A percentile compares a stretch with the other conserved stretches of the same genome.
These are phyloP conservation scores for Microctonus brassicae DNA, from an alignment of 2,888 invertebrate species.

Conservation along the genomic window DNA sequence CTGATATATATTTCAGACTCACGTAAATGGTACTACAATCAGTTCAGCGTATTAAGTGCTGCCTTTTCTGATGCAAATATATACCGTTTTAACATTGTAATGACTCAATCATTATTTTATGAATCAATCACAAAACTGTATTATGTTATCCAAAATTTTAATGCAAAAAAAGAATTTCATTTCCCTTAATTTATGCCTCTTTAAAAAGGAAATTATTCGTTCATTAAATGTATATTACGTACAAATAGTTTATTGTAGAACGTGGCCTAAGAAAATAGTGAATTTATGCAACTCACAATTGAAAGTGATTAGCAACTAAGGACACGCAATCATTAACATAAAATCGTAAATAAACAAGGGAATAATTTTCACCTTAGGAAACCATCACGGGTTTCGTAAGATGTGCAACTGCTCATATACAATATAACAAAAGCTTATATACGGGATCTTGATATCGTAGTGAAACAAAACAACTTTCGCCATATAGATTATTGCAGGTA, in stretches of 20 bases:
- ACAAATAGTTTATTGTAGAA: slow-evolving; percentile 17
- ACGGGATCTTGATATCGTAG: slow-evolving; percentile 55
- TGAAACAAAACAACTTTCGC: slow-evolving; percentile 64
- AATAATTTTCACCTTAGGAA: slow-evolving; percentile 15
- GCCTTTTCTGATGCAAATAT: too few relatives aligned
- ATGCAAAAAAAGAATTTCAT: background rate
- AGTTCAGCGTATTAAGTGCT: too few relatives aligned
- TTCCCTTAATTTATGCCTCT: too few relatives aligned
- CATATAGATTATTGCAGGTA: slow-evolving; percentile 53
- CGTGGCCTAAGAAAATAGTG: slow-evolving; percentile 2
- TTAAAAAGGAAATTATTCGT: too few relatives aligned
- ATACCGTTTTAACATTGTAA: too few relatives aligned
- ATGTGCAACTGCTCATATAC: slow-evolving; percentile 45
- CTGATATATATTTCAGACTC: too few relatives aligned
- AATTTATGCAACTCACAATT: background rate
- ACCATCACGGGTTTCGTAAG: slow-evolving; percentile 27
- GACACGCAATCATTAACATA: slow-evolving; percentile 12
- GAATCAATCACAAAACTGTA: too few relatives aligned
- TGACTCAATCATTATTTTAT: too few relatives aligned
- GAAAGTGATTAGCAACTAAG: slow-evolving; percentile 19
- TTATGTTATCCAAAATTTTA: too few relatives aligned
- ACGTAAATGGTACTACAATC: too few relatives aligned
- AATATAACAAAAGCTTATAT: slow-evolving; percentile 38
- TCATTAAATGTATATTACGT: too few relatives aligned
- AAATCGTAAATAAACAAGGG: slow-evolving; percentile 21